Evolutionary conservation across 2,888 invertebrate species (phyloP).

Genomic region (Oegoconia quadripuncta): DNA sequence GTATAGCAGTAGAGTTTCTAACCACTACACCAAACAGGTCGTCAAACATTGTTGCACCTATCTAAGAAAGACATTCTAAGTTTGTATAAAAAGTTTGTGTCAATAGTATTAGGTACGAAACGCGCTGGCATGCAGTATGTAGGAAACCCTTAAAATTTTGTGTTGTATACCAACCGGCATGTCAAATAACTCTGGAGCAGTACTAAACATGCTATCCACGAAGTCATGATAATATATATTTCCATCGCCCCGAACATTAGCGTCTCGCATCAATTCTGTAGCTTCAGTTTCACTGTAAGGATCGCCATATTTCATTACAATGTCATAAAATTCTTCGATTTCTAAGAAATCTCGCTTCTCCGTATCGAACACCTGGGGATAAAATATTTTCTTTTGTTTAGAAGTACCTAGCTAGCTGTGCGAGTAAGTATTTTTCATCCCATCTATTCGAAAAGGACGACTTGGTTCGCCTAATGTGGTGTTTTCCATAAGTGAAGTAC

Average conservation of each 20-base stretch:
- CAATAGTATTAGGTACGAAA: too few relatives aligned
- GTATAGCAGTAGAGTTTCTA: too few relatives aligned
- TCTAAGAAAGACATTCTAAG: too few relatives aligned
- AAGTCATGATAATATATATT: conserved; percentile 57
- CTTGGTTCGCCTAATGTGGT: neutral
- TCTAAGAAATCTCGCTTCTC: conserved; percentile 57
- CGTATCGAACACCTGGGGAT: conserved; percentile 67
- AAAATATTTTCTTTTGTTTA: conserved; percentile 8
- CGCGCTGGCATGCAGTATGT: neutral
- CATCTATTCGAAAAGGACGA: too few relatives aligned
- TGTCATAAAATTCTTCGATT: conserved; percentile 44
- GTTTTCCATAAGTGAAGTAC: too few relatives aligned
- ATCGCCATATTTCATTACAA: conserved; percentile 47
- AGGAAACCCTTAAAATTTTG: neutral
- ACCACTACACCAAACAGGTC: too few relatives aligned
- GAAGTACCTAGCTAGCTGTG: neutral
- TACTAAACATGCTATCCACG: conserved; percentile 52
- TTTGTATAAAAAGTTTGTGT: too few relatives aligned
- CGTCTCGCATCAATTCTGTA: conserved; percentile 56
- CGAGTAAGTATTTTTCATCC: too few relatives aligned
- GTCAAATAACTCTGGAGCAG: conserved; percentile 56
- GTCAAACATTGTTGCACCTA: too few relatives aligned
- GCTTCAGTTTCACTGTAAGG: conserved; percentile 43
- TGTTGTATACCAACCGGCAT: conserved; percentile 39
- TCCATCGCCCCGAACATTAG: conserved; percentile 59